A percentile compares a stretch with the other conserved stretches of the same genome.
These are phyloP conservation scores for Aphrophora alni DNA, from an alignment of 2,888 invertebrate genomes.

Conservation along the genomic window DNA sequence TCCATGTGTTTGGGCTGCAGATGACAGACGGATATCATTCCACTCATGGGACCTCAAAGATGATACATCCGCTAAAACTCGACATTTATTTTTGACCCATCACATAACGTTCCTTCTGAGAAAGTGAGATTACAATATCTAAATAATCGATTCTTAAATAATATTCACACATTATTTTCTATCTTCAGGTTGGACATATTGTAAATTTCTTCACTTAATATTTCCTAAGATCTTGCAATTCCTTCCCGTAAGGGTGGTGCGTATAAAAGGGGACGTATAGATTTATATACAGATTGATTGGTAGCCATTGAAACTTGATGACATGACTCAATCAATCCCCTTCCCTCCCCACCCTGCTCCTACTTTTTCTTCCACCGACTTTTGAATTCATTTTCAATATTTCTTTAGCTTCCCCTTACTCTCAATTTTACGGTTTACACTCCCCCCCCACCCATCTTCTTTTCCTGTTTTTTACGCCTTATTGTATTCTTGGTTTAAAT, in stretches of 20 bases:
- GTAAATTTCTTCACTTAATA: background rate
- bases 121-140: too few species aligned
- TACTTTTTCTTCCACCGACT: background rate
- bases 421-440: background rate
- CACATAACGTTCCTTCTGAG: too few species aligned
- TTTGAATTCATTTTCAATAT: background rate
- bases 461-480: background rate
- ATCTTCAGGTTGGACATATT: too few species aligned
- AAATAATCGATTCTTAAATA: too few species aligned
- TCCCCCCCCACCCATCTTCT: too few species aligned
- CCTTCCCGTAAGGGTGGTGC: background rate
- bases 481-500: background rate
- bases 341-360: background rate
- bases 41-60: too few species aligned
- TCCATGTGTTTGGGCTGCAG: too few species aligned
- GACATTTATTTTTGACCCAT: too few species aligned
- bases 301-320: conserved; percentile 31
- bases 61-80: too few species aligned
- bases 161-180: too few species aligned
- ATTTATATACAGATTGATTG: conserved; percentile 25
- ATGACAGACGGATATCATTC: too few species aligned
- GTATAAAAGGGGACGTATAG: background rate
- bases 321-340: conserved; percentile 26
- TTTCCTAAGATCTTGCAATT: too few species aligned
- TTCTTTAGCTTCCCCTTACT: background rate